These are phyloP conservation scores for Amiota minor DNA, from an alignment of 2,888 invertebrate genomes.

Conservation along the genomic window DNA sequence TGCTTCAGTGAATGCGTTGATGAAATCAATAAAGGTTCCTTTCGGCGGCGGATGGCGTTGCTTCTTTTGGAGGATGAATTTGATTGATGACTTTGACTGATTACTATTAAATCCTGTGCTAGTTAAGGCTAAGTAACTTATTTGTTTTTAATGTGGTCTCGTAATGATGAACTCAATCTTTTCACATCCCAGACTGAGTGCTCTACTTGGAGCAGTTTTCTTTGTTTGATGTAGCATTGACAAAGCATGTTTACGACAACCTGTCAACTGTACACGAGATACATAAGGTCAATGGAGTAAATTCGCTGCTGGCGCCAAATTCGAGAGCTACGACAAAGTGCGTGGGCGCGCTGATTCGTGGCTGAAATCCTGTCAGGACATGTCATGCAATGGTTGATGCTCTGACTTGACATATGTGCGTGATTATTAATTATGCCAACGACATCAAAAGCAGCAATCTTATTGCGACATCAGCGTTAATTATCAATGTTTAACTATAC, in stretches of 20 bases:
- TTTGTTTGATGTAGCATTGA: conserved; percentile 32
- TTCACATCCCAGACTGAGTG: neutral
- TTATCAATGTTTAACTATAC: conserved; percentile 49
- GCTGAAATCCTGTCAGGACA: neutral
- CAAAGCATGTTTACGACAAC: conserved; percentile 47
- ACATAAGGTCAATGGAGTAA: too few species aligned
- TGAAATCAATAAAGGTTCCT: neutral
- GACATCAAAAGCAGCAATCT: conserved; percentile 47
- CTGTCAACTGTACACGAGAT: conserved; percentile 39
- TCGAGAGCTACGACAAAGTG: conserved; percentile 13
- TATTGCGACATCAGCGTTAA: conserved; percentile 56
- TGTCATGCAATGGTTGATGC: neutral
- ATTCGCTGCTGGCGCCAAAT: too few species aligned
- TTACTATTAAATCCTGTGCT: conserved; percentile 42
- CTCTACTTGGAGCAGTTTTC: too few species aligned
- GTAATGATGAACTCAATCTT: conserved; percentile 57
- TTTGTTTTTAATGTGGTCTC: conserved; percentile 43
- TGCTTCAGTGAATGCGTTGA: too few species aligned
- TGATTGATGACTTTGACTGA: conserved; percentile 58
- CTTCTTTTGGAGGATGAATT: conserved; percentile 38
- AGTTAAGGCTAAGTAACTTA: conserved; percentile 22
- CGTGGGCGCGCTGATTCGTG: conserved; percentile 5
- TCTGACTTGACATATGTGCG: conserved; percentile 41
- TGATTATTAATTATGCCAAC: conserved; percentile 55
- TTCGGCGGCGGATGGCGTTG: too few species aligned